Conservation (phyloP, 1,140 invertebrate genomes). For the Aphelinus atriplicis region DNA sequence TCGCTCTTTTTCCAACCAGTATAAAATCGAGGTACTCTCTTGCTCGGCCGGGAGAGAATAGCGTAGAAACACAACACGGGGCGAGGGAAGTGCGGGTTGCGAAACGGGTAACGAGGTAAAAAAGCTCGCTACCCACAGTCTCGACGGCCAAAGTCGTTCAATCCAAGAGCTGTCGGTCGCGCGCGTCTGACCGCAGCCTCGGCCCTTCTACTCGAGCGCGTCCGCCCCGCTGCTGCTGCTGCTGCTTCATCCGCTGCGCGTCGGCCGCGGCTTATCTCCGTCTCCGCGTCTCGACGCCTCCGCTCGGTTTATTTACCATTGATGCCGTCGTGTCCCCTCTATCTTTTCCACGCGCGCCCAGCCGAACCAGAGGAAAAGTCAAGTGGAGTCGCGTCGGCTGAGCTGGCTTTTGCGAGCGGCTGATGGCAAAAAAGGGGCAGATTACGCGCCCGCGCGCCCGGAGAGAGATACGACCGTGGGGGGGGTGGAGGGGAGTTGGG, state of each 20-base stretch:
- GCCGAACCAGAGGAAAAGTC: background rate
- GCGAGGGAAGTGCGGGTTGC: too few relatives aligned
- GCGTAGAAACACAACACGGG: too few relatives aligned
- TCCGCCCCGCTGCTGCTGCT: background rate
- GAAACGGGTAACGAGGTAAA: too few relatives aligned
- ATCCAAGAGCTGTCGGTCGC: too few relatives aligned
- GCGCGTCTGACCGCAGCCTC: constrained; percentile 18
- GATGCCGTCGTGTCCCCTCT: background rate
- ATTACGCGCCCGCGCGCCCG: background rate
- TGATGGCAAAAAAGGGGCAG: too few relatives aligned
- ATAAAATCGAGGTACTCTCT: too few relatives aligned
- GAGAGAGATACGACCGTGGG: background rate
- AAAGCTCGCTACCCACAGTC: too few relatives aligned
- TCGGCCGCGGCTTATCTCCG: constrained; percentile 8
- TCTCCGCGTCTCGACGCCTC: background rate
- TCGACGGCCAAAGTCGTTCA: too few relatives aligned
- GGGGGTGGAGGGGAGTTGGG: background rate
- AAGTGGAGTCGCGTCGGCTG: background rate
- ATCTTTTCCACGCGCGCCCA: too few relatives aligned
- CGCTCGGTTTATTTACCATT: constrained; percentile 24
- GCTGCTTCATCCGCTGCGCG: background rate
- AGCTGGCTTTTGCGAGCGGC: background rate
- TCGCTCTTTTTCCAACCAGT: too few relatives aligned
- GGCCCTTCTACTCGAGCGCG: background rate
- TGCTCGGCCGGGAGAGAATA: too few relatives aligned